Percentiles rank a stretch among this genome's conserved stretches.
Evolutionary conservation across 1,140 invertebrate species (phyloP).

Genomic region (Chrysopa pallens): DNA sequence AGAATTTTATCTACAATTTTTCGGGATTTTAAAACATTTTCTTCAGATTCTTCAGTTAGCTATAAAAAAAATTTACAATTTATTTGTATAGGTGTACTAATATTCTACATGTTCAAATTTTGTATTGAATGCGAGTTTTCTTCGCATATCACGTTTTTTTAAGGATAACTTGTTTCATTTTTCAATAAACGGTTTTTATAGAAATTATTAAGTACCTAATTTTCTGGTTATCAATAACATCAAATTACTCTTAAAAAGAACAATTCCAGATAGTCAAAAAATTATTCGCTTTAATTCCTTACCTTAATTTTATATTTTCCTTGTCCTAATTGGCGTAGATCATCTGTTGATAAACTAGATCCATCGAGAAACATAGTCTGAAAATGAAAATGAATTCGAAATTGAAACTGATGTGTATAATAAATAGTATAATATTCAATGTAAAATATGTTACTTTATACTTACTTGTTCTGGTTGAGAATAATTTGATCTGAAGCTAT

Average conservation of each 20-base stretch:
- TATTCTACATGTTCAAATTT: no score
- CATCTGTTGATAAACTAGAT: constrained; percentile 33
- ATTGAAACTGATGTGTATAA: no score
- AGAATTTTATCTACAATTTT: constrained; percentile 40
- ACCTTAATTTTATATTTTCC: constrained; percentile 39
- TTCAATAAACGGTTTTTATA: no score
- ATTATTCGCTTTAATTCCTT: neutral
- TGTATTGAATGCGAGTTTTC: no score
- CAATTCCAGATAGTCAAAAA: neutral
- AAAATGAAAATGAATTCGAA: constrained; percentile 3
- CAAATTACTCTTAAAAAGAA: neutral
- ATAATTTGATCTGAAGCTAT: neutral
- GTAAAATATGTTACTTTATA: neutral
- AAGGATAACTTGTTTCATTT: no score
- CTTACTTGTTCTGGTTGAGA: neutral
- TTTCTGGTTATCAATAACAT: neutral
- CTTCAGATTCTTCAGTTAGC: constrained; percentile 34
- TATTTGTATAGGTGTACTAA: no score
- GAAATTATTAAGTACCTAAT: neutral
- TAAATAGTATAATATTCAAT: neutral
- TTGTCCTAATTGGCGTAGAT: constrained; percentile 36
- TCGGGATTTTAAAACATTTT: constrained; percentile 31
- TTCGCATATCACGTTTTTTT: no score
- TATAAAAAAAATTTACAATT: no score
- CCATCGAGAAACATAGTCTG: constrained; percentile 38